A percentile compares a stretch with the other conserved stretches of the same genome.
Conservation (phyloP, 1,140 invertebrate species). For the Macrobrachium nipponense region DNA sequence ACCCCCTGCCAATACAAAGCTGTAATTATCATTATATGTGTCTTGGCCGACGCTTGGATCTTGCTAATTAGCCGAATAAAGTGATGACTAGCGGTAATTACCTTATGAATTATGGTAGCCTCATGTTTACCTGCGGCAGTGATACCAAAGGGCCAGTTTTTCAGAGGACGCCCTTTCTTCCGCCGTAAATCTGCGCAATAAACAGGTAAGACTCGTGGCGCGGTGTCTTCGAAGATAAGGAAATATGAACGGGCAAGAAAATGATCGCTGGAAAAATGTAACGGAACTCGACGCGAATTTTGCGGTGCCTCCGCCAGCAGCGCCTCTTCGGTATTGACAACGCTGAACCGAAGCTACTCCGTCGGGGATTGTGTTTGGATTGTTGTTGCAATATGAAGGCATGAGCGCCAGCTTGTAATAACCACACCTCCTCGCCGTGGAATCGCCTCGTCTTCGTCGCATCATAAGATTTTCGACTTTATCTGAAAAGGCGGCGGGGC, state of each 20-base stretch:
- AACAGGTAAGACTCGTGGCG: not conserved
- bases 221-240: not conserved
- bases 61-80: slow-evolving; percentile 62
- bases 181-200: not conserved
- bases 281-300: too few species aligned
- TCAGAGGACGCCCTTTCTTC: not conserved
- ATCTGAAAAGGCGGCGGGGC: slow-evolving; percentile 10
- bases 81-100: slow-evolving; percentile 61
- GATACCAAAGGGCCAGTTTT: slow-evolving; percentile 50
- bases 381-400: slow-evolving; percentile 59
- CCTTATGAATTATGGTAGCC: slow-evolving; percentile 60
- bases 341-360: slow-evolving; percentile 58
- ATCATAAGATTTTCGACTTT: slow-evolving; percentile 27
- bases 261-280: too few species aligned
- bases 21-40: slow-evolving; percentile 62
- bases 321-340: slow-evolving; percentile 40
- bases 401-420: slow-evolving; percentile 3
- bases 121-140: slow-evolving; percentile 57
- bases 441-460: not conserved
- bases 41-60: slow-evolving; percentile 62
- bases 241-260: not conserved
- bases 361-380: slow-evolving; percentile 55
- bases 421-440: slow-evolving; percentile 18
- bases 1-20: slow-evolving; percentile 56
- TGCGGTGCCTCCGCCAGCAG: too few species aligned